Percentiles rank a stretch among this genome's conserved stretches.
Evolutionary conservation across 2,797 vertebrate species (phyloP).

Genomic region (Loriculus beryllinus): DNA sequence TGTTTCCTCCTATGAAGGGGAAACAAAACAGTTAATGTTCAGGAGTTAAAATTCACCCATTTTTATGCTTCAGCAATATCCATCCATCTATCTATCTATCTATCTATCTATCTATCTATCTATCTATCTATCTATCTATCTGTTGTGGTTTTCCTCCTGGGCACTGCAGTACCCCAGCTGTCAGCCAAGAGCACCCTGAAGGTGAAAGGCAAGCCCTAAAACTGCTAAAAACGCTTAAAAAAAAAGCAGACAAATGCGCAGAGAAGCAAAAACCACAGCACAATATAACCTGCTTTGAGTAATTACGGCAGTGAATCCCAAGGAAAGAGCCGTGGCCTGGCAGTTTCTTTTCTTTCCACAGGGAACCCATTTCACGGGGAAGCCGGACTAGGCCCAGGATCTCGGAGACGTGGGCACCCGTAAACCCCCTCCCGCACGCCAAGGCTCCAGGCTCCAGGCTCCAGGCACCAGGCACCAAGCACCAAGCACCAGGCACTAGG

Average conservation of each 20-base stretch:
- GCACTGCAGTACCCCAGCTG: rapidly evolving
- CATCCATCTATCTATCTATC: too few relatives aligned
- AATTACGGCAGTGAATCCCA: neutral
- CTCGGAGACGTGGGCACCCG: too few relatives aligned
- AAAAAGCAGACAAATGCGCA: rapidly evolving
- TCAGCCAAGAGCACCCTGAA: neutral
- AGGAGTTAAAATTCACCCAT: neutral
- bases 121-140: too few relatives aligned
- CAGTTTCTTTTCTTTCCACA: neutral
- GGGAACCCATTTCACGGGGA: too few relatives aligned
- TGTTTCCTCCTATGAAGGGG: neutral
- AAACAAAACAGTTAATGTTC: neutral
- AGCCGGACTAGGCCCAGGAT: neutral
- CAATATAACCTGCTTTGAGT: rapidly evolving
- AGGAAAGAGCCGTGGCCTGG: rapidly evolving
- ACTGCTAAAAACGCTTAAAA: neutral
- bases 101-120: too few relatives aligned
- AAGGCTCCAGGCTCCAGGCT: too few relatives aligned
- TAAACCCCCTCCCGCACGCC: neutral
- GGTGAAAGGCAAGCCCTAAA: neutral
- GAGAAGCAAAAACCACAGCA: neutral
- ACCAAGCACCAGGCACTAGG: too few relatives aligned
- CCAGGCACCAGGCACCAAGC: too few relatives aligned
- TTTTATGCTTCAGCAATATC: neutral
- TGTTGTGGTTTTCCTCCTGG: too few relatives aligned